Evolutionary conservation across 2,888 invertebrate genomes (phyloP).

Genomic region (Andrena haemorrhoa): DNA sequence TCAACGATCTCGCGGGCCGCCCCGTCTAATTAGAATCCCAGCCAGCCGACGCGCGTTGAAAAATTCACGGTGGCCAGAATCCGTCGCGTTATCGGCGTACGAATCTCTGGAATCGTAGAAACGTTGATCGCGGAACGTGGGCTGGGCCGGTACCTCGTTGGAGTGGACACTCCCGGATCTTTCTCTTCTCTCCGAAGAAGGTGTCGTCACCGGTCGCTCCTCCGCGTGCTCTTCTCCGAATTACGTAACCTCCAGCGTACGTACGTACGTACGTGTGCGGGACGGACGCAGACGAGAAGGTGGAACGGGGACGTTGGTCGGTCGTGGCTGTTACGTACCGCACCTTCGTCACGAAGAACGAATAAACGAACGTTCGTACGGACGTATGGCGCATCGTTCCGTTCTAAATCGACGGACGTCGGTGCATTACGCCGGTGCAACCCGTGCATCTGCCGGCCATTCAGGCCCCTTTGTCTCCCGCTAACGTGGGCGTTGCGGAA

Average conservation of each 20-base stretch:
- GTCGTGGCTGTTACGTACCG: conserved; percentile 66
- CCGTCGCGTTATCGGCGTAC: conserved; percentile 13
- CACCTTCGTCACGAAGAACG: conserved; percentile 77
- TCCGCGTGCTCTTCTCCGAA: conserved; percentile 75
- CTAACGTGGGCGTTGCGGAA: conserved; percentile 77
- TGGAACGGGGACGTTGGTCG: conserved; percentile 25
- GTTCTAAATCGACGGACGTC: conserved; percentile 77
- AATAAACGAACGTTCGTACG: conserved; percentile 66
- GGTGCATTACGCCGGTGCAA: conserved; percentile 67
- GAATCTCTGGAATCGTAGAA: conserved; percentile 40
- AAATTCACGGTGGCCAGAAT: conserved; percentile 11
- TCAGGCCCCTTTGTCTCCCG: conserved; percentile 77
- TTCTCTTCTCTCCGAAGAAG: conserved; percentile 60
- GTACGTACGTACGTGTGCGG: conserved; percentile 32
- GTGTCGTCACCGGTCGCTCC: conserved; percentile 75
- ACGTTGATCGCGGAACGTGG: conserved; percentile 57
- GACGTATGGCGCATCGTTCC: conserved; percentile 66
- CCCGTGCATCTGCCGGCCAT: conserved; percentile 73
- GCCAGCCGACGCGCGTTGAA: neutral
- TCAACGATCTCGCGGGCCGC: conserved; percentile 2
- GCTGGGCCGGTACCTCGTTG: conserved; percentile 59
- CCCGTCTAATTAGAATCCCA: conserved; percentile 23
- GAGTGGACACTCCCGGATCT: conserved; percentile 78
- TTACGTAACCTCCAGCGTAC: conserved; percentile 72
- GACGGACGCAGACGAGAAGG: conserved; percentile 30